These are phyloP conservation scores for Nasua narica DNA, from an alignment of 2,797 vertebrate species.

Conservation along the genomic window DNA sequence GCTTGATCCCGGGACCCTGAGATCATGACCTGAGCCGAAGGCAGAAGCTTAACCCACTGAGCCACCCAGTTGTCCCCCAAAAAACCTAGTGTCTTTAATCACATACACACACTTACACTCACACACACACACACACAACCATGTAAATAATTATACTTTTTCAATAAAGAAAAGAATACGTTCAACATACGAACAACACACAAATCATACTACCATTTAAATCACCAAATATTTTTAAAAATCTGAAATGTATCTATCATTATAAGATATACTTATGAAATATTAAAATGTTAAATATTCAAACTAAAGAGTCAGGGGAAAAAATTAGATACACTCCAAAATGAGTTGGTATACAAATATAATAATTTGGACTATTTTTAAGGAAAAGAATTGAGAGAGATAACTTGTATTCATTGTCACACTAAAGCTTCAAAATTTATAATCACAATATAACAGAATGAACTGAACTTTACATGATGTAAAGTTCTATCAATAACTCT, in stretches of 20 bases:
- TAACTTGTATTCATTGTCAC: neutral
- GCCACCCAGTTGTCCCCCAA: too few species aligned
- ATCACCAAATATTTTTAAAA: neutral
- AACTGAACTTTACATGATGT: neutral
- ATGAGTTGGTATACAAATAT: neutral
- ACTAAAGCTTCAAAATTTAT: neutral
- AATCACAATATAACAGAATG: neutral
- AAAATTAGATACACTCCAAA: neutral
- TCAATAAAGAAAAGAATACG: neutral
- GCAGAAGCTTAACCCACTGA: too few species aligned
- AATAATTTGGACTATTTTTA: neutral
- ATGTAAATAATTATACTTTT: neutral
- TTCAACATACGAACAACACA: neutral
- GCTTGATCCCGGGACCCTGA: too few species aligned
- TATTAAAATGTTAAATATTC: neutral
- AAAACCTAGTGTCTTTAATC: neutral
- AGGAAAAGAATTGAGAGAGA: neutral
- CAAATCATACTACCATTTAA: neutral
- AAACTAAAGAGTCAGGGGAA: neutral
- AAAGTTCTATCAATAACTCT: too few species aligned
- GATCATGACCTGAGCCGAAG: too few species aligned
- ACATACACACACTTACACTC: too few species aligned
- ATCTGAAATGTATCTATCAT: neutral
- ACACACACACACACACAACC: neutral
- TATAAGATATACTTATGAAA: neutral